phyloP scores from a whole-genome alignment of 2,888 invertebrate genomes.

The Clunio marinus region DNA sequence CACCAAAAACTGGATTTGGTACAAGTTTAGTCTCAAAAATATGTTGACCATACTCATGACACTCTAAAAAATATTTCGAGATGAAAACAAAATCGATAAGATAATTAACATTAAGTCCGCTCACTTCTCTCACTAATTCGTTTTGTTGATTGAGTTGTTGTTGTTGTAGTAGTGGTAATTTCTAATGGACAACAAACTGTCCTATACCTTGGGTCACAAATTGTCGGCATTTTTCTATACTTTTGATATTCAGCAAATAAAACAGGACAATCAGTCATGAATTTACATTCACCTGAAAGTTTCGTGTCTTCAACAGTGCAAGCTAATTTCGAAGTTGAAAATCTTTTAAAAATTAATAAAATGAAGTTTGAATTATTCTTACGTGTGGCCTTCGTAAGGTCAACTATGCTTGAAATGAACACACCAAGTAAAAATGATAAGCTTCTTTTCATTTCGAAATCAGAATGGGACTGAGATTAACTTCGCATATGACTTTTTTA shows the following conservation, averaged over 20 bases:
- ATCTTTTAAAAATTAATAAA: background rate
- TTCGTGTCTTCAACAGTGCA: slow-evolving; percentile 17
- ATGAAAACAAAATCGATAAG: background rate
- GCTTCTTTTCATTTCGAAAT: background rate
- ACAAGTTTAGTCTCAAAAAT: background rate
- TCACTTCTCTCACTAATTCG: background rate
- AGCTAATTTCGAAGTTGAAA: background rate
- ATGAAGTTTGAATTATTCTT: background rate
- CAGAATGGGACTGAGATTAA: background rate
- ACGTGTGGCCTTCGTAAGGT: slow-evolving; percentile 15
- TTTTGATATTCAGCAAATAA: background rate
- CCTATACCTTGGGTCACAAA: background rate
- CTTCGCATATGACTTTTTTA: too few species aligned
- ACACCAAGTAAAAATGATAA: background rate
- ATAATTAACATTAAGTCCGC: background rate
- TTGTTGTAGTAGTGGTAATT: background rate
- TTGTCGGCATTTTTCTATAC: background rate
- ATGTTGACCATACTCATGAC: slow-evolving; percentile 1
- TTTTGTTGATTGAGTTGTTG: background rate
- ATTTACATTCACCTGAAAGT: slow-evolving; percentile 26
- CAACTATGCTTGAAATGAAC: background rate
- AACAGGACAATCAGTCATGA: slow-evolving; percentile 16
- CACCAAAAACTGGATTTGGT: background rate
- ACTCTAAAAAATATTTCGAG: slow-evolving; percentile 8
- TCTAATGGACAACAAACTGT: slow-evolving; percentile 17